Base-by-base conservation (phyloP, 2,797 vertebrate species). In the Gymnothorax javanicus region DNA sequence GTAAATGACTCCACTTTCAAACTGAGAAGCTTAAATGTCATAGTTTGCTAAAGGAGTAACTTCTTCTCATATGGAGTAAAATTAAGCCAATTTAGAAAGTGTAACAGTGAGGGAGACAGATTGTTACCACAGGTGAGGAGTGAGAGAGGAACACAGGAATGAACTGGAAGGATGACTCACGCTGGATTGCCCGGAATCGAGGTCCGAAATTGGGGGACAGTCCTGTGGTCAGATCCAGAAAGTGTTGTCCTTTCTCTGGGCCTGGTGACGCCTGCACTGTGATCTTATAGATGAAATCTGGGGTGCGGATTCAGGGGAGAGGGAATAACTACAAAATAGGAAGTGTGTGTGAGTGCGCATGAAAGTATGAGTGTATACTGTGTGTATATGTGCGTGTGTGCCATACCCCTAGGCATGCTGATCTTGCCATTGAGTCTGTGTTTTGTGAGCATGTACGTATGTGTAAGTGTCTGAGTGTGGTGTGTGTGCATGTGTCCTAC, bases 201-300 rank as follows among this genome's bases (percentile, higher is more conserved):
- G 97, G 97, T 13, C 96, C 95, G 5, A 97, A 97, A 17, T 97
- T 97, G 4, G 97, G 96, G 0, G 97, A 97, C 50, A 96, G 96
- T 3, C 95, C 95, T 0, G 96, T 93, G 23, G 96, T 96, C 83
- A 97, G 87, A 89, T 98, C 97, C 0, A 96, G 97, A 85, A 97
- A 96, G 84, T 97, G 97, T 1, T 95, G 94, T 89, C 97, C 95
- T 89, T 97, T 96, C 89, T 98, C 97, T 91, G 97, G 90, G 13
- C 96, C 96, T 0, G 97, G 97, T 4, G 97, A 98, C 0, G 97
- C 97, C 91, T 98, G 97, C 87, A 98, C 97, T 0, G 97, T 98
- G 87, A 98, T 98, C 91, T 98, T 97, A 91, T 98, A 97, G 92
- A 98, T 98, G 91, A 98, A 98, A 93, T 98, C 97, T 97, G 93